Percentiles rank a stretch among this genome's conserved stretches.
Conservation (phyloP, 23 tunicate genomes). For the Halocynthia roretzi region DNA sequence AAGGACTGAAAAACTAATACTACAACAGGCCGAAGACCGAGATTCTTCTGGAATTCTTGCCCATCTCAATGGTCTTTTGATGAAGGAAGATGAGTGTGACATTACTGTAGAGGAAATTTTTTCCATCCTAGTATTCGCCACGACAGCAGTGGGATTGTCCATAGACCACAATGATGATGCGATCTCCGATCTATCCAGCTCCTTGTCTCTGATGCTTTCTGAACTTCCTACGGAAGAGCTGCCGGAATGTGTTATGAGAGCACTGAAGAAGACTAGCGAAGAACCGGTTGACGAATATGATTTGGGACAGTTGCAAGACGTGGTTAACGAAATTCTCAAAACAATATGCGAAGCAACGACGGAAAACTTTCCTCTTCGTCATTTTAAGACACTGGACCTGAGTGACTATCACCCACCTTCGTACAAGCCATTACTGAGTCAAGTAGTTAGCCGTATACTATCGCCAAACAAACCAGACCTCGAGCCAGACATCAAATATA, state of each 20-base stretch:
- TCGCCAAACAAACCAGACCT: constrained; percentile 37
- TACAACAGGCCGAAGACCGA: constrained; percentile 9
- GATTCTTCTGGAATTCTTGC: no score
- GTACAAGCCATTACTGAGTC: constrained; percentile 29
- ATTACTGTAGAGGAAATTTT: constrained; percentile 9
- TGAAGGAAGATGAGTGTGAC: no score
- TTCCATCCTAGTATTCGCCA: constrained; percentile 5
- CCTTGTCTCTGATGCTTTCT: constrained; percentile 20
- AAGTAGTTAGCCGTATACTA: constrained; percentile 22
- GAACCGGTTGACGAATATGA: no score
- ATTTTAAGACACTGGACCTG: constrained; percentile 11
- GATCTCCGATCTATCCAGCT: constrained; percentile 30
- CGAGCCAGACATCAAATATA: constrained; percentile 45
- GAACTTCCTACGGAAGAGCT: not conserved
- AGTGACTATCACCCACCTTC: constrained; percentile 26
- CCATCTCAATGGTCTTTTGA: no score
- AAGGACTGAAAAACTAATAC: constrained; percentile 31
- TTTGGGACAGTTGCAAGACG: not conserved
- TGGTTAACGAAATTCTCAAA: not conserved
- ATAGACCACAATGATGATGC: not conserved
- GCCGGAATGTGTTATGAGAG: not conserved
- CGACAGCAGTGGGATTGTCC: no score
- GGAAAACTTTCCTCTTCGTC: not conserved
- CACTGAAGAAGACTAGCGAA: not conserved
- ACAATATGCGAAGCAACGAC: not conserved